Conservation (phyloP, 2,797 vertebrate genomes). For the Myotis planiceps region DNA sequence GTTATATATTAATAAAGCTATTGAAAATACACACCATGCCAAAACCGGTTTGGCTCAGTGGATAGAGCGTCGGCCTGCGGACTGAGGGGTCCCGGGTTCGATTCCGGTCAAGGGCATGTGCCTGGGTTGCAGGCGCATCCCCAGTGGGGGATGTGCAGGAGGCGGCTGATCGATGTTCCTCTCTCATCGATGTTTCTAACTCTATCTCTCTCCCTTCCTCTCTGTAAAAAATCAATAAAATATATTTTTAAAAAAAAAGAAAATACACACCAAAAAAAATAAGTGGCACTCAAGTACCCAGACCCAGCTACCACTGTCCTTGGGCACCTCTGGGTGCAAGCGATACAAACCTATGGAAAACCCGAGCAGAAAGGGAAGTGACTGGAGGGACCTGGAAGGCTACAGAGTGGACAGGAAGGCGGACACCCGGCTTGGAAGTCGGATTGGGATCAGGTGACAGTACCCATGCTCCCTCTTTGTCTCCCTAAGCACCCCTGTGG, state of each 20-base stretch:
- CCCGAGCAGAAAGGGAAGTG: not conserved
- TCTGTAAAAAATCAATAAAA: too few relatives aligned
- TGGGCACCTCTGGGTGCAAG: not conserved
- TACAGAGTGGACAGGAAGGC: not conserved
- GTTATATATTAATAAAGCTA: not conserved
- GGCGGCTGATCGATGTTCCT: too few relatives aligned
- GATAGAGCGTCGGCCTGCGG: too few relatives aligned
- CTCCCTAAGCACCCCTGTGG: not conserved
- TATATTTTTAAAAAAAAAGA: too few relatives aligned
- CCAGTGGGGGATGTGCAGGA: too few relatives aligned
- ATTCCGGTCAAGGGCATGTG: too few relatives aligned
- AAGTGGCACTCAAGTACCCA: not conserved
- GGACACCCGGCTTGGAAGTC: rapidly evolving
- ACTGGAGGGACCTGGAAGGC: not conserved
- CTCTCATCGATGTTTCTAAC: too few relatives aligned
- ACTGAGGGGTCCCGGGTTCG: too few relatives aligned
- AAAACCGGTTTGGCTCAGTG: too few relatives aligned
- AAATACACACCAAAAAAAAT: not conserved
- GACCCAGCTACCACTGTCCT: not conserved
- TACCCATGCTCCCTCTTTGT: not conserved
- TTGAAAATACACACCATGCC: not conserved
- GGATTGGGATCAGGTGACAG: not conserved
- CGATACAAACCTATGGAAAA: not conserved
- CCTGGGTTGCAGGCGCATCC: too few relatives aligned
- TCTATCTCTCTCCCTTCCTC: too few relatives aligned